Evolutionary conservation across 2,888 invertebrate species (phyloP).

Genomic region (Ichneumon xanthorius): DNA sequence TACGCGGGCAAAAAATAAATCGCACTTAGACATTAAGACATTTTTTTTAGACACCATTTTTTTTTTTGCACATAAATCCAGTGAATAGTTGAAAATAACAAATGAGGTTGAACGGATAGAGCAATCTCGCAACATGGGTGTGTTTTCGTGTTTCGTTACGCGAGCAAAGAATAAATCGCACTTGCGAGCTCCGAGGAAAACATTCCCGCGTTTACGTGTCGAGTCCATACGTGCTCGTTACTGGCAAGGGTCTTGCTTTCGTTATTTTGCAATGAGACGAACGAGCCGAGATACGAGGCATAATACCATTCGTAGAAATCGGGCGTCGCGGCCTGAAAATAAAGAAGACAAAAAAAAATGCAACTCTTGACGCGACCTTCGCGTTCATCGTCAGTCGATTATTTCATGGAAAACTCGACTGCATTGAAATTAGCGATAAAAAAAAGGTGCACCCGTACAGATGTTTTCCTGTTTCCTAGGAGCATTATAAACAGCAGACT

Average conservation of each 20-base stretch:
- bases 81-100: too few species aligned
- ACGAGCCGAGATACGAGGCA: constrained; percentile 3
- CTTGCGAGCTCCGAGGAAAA: constrained; percentile 7
- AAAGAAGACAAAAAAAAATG: neutral
- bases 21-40: too few species aligned
- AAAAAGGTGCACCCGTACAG: neutral
- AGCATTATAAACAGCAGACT: constrained; percentile 61
- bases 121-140: too few species aligned
- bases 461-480: constrained; percentile 61
- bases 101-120: too few species aligned
- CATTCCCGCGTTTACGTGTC: constrained; percentile 1
- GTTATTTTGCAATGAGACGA: constrained; percentile 28
- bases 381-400: neutral
- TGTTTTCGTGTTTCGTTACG: too few species aligned
- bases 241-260: constrained; percentile 17
- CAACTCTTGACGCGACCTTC: neutral
- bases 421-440: constrained; percentile 1
- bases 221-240: neutral
- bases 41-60: too few species aligned
- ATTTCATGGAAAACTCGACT: constrained; percentile 62
- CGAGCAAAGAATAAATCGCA: neutral
- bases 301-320: constrained; percentile 36
- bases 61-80: too few species aligned
- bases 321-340: neutral
- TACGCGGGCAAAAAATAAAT: too few species aligned